A percentile compares a stretch with the other conserved stretches of the same genome.
Conservation (phyloP, 1,140 invertebrate genomes). For the Hycleus cichorii region DNA sequence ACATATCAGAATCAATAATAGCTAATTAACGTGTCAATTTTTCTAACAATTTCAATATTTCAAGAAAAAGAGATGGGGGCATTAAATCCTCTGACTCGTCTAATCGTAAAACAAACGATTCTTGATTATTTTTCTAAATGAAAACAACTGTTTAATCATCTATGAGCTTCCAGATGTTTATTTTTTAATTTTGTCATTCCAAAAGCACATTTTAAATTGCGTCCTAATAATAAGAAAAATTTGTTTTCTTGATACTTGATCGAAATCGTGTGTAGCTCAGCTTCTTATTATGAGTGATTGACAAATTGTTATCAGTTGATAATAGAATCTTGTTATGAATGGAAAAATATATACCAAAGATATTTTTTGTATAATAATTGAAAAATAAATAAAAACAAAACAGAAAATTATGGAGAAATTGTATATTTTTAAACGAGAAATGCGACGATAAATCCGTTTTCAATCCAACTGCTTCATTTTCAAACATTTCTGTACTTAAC, state of each 20-base stretch:
- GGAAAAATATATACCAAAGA: constrained; percentile 39
- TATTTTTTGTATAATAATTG: constrained; percentile 37
- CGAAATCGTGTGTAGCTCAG: constrained; percentile 8
- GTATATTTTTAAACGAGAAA: constrained; percentile 36
- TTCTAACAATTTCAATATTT: too few species aligned
- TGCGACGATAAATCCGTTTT: constrained; percentile 22
- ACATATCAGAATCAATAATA: too few species aligned
- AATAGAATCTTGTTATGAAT: constrained; percentile 34
- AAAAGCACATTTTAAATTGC: too few species aligned
- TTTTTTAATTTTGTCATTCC: constrained; percentile 1
- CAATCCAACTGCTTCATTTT: too few species aligned
- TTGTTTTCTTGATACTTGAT: constrained; percentile 8
- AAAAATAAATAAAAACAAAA: constrained; percentile 20
- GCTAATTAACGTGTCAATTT: too few species aligned
- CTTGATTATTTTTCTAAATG: too few species aligned
- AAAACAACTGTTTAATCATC: constrained; percentile 4
- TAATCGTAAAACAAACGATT: too few species aligned
- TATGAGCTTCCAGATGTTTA: constrained; percentile 19
- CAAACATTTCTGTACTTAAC: too few species aligned
- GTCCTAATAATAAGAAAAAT: constrained; percentile 2
- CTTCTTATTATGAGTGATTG: constrained; percentile 6
- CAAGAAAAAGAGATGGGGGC: too few species aligned
- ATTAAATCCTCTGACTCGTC: too few species aligned
- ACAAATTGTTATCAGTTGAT: constrained; percentile 26
- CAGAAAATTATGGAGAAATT: constrained; percentile 20